Evolutionary conservation across 2,888 invertebrate species (phyloP).

Genomic region (Aethes cnicana): DNA sequence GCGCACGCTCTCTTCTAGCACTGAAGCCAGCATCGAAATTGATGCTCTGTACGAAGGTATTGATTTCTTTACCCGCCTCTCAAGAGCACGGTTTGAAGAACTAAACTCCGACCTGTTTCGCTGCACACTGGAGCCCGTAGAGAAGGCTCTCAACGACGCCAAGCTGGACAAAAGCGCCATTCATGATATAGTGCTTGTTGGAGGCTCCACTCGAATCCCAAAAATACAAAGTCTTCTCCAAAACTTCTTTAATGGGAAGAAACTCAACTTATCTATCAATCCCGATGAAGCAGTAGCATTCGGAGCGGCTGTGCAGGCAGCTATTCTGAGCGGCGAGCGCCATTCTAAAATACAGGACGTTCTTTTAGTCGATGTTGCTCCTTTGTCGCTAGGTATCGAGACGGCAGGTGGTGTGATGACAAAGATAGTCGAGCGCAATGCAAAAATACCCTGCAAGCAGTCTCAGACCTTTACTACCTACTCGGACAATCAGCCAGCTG

Average conservation of each 20-base stretch:
- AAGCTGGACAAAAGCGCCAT: constrained; percentile 88
- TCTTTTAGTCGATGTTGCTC: constrained; percentile 81
- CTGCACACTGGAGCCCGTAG: constrained; percentile 88
- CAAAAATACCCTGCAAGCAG: constrained; percentile 87
- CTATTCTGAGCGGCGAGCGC: constrained; percentile 87
- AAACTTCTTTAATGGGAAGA: constrained; percentile 88
- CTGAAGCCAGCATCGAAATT: constrained; percentile 88
- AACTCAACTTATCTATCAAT: constrained; percentile 87
- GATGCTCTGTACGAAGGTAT: constrained; percentile 88
- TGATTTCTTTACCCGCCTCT: constrained; percentile 86
- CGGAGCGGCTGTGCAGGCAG: constrained; percentile 89
- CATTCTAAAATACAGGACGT: constrained; percentile 88
- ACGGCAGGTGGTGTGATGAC: constrained; percentile 91
- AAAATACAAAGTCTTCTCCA: constrained; percentile 89
- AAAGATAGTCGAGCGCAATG: constrained; percentile 87
- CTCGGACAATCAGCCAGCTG: constrained; percentile 89
- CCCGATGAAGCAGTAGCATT: constrained; percentile 92
- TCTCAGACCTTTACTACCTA: constrained; percentile 89
- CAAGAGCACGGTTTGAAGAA: constrained; percentile 89
- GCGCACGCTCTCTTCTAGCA: constrained; percentile 88
- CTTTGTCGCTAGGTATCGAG: constrained; percentile 88
- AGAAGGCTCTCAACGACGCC: constrained; percentile 89
- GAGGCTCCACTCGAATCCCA: constrained; percentile 91
- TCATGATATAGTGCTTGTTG: constrained; percentile 90
- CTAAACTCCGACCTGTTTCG: constrained; percentile 87